Conservation (phyloP, 1,140 invertebrate genomes). For the Zaprionus kolodkinae region DNA sequence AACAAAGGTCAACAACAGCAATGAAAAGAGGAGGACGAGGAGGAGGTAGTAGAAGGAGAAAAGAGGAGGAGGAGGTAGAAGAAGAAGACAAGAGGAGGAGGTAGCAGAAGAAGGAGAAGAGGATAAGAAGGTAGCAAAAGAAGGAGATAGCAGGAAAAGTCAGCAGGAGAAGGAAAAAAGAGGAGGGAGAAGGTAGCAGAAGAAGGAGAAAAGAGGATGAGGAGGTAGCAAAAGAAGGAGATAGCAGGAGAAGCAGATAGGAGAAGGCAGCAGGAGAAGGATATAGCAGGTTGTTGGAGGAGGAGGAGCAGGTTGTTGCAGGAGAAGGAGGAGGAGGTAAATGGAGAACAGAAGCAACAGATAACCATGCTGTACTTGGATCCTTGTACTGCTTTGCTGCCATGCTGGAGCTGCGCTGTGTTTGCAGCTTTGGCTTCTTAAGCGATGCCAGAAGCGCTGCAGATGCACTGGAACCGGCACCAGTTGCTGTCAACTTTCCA, state of each 20-base stretch:
- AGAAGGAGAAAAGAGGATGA: too few species aligned
- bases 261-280: not conserved
- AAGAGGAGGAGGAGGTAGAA: too few species aligned
- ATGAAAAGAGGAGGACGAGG: not conserved
- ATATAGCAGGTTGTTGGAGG: not conserved
- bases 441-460: conserved; percentile 56
- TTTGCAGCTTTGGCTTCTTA: conserved; percentile 61
- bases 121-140: not conserved
- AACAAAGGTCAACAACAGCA: not conserved
- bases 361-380: conserved; percentile 72
- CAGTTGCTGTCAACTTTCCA: conserved; percentile 38
- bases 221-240: not conserved
- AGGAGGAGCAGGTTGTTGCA: not conserved
- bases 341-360: too few species aligned
- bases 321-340: not conserved
- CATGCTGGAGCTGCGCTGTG: conserved; percentile 45
- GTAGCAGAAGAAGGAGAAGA: not conserved
- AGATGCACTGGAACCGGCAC: conserved; percentile 47
- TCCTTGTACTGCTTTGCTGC: conserved; percentile 78
- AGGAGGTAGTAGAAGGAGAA: not conserved
- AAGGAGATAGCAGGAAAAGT: not conserved
- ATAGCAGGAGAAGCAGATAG: not conserved
- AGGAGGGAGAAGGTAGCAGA: not conserved
- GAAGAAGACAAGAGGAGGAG: not conserved
- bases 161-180: too few species aligned